Evolutionary conservation across 2,888 invertebrate genomes (phyloP).

Genomic region (Zaprionus lineosus): DNA sequence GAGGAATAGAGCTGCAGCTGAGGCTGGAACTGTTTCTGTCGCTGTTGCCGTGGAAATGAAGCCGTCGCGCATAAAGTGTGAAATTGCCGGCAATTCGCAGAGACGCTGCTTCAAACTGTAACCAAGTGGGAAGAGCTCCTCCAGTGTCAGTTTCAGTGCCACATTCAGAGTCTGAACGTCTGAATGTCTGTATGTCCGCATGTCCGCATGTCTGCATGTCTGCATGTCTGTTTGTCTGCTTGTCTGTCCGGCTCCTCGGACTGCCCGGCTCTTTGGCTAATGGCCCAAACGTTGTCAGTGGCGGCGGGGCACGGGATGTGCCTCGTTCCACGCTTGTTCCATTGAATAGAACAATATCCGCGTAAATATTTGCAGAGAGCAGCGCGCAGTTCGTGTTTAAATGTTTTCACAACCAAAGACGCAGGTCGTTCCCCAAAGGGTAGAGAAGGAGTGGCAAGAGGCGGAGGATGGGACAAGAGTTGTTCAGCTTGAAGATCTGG

Average conservation of each 20-base stretch:
- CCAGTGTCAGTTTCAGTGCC: slow-evolving; percentile 4
- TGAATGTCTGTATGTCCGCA: background rate
- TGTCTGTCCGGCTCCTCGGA: no score
- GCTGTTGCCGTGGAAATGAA: slow-evolving; percentile 63
- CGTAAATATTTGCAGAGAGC: slow-evolving; percentile 78
- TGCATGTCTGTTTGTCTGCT: slow-evolving; percentile 10
- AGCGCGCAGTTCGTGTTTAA: slow-evolving; percentile 72
- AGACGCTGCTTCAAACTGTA: slow-evolving; percentile 67
- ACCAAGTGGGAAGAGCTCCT: slow-evolving; percentile 28
- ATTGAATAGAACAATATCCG: slow-evolving; percentile 73
- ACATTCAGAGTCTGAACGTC: slow-evolving; percentile 9
- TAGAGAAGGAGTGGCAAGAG: background rate
- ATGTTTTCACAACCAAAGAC: slow-evolving; percentile 37
- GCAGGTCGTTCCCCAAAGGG: background rate
- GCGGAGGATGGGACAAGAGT: background rate
- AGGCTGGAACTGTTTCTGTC: background rate
- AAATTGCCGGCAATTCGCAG: slow-evolving; percentile 78
- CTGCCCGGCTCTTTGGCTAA: slow-evolving; percentile 48
- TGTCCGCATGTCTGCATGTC: slow-evolving; percentile 2
- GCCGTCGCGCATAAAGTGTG: slow-evolving; percentile 80
- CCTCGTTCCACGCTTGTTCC: slow-evolving; percentile 58
- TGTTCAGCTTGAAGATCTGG: slow-evolving; percentile 31
- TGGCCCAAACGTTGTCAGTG: slow-evolving; percentile 35
- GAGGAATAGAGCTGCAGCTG: slow-evolving; percentile 5
- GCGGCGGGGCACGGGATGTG: slow-evolving; percentile 40